Conservation (phyloP, 2,797 vertebrate genomes). For the Periophthalmus magnuspinnatus region DNA sequence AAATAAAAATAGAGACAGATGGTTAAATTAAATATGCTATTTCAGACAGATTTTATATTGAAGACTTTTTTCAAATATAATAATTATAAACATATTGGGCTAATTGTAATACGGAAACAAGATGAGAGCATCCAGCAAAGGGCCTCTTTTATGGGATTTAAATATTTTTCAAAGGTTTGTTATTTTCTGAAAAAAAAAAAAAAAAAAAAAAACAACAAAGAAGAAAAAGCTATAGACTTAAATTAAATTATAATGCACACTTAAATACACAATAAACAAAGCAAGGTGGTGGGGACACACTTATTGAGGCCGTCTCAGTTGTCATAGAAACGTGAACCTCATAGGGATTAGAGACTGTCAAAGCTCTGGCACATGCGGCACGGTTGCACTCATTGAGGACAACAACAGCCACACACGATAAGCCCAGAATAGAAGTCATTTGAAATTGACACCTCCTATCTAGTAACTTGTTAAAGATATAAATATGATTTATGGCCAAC, state of each 20-base stretch:
- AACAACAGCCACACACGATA: no score
- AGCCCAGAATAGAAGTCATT: neutral
- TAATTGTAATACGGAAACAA: no score
- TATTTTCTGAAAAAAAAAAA: neutral
- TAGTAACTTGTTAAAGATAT: neutral
- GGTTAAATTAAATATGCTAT: no score
- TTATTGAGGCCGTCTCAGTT: conserved; percentile 19
- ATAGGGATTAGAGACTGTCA: neutral
- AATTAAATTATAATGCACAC: conserved; percentile 1
- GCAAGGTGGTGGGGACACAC: neutral
- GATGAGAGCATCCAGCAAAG: no score
- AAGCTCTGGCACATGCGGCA: conserved; percentile 3
- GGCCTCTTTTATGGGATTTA: no score
- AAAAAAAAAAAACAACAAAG: neutral
- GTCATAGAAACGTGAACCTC: conserved; percentile 28
- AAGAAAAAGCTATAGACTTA: no score
- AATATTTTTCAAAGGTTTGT: no score
- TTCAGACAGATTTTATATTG: no score
- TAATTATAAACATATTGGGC: no score
- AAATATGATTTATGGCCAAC: no score
- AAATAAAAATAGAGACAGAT: no score
- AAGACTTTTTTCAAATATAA: no score
- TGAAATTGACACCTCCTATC: neutral
- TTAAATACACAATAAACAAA: conserved; percentile 10
- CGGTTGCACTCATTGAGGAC: neutral